These are phyloP conservation scores for Macrophya annulata DNA, from an alignment of 2,888 invertebrate genomes.

Conservation along the genomic window DNA sequence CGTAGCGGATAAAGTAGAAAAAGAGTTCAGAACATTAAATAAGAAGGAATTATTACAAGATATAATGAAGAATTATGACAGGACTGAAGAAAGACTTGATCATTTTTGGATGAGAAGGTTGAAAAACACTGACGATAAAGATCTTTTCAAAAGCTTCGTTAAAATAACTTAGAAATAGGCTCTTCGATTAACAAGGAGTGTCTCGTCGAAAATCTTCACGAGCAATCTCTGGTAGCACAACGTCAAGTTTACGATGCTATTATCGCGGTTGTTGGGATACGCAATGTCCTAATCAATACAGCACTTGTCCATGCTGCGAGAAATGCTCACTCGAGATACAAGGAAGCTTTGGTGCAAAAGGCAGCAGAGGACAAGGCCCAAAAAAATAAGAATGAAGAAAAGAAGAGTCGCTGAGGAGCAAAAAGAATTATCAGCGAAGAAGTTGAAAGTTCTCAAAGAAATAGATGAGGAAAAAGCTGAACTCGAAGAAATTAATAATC, in stretches of 20 bases:
- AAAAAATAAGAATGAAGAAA: slow-evolving; percentile 19
- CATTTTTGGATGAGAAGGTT: slow-evolving; percentile 20
- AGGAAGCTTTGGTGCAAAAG: slow-evolving; percentile 49
- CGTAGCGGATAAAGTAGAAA: slow-evolving; percentile 22
- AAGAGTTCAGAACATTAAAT: slow-evolving; percentile 6
- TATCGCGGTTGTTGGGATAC: slow-evolving; percentile 58
- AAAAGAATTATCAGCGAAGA: slow-evolving; percentile 12
- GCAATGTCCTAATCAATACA: slow-evolving; percentile 59
- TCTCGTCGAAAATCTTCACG: slow-evolving; percentile 62
- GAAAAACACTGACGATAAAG: background rate
- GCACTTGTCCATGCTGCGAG: slow-evolving; percentile 59
- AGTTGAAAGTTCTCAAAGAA: slow-evolving; percentile 28
- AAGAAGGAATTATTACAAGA: background rate
- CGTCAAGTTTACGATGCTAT: slow-evolving; percentile 63
- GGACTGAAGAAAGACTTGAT: slow-evolving; percentile 39
- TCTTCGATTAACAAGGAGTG: slow-evolving; percentile 65
- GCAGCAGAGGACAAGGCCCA: slow-evolving; percentile 12
- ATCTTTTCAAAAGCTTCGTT: slow-evolving; percentile 44
- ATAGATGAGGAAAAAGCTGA: slow-evolving; percentile 27
- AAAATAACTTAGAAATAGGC: slow-evolving; percentile 64
- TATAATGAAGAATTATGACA: slow-evolving; percentile 8
- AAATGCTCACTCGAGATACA: slow-evolving; percentile 60
- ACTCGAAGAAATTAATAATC: slow-evolving; percentile 21
- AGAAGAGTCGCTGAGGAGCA: slow-evolving; percentile 1
- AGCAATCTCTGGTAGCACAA: slow-evolving; percentile 62